Base-by-base conservation (phyloP, 2,113 vertebrate genomes). In the Prunella fulvescens region DNA sequence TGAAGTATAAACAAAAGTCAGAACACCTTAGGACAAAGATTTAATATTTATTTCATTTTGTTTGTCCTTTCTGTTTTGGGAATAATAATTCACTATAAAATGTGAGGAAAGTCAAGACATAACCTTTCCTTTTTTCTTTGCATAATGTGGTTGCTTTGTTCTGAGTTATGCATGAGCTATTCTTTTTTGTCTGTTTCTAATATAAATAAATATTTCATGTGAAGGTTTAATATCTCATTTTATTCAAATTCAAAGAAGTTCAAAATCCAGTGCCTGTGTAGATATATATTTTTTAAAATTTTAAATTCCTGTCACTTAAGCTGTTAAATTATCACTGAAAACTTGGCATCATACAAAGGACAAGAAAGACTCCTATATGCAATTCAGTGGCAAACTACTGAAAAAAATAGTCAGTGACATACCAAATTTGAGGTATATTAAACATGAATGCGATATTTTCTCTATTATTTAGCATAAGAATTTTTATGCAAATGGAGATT, bases 21-120 rank as follows among this genome's bases (percentile, higher is more conserved):
- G 33, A 90, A 67, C 14, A 86, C 13, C 22, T 17, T 70, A 83
- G 57, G 26, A 88, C 37, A 89, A 82, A 57, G 42, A 85, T 81
- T 80, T 79, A 91, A 69, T 74, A 48, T 88, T 92, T 88, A 65
- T 76, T 91, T 94, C 92, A 76, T 78, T 93, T 88, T 86, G 64
- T 89, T 96, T 86, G 26, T 81, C 62, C 37, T 64, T 85, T 88
- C 28, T 80, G n/a, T 37, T 92, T 95, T 94, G 92, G 47, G 62
- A 92, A 89, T 92, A 85, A 66, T 73, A 86, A 92, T 78, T 18
- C 66, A 7, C 25, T 74, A 45, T 81, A 81, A 95, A 94, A 92
- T 83, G 16, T 40, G 60, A 86, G 42, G 45, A 88, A 95, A 81
- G 25, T 44, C 58, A 90, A 89, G 48, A 89, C 92, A 73, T 31